Conservation (phyloP, 2,113 vertebrate species). For the Hippocampus mohnikei region DNA sequence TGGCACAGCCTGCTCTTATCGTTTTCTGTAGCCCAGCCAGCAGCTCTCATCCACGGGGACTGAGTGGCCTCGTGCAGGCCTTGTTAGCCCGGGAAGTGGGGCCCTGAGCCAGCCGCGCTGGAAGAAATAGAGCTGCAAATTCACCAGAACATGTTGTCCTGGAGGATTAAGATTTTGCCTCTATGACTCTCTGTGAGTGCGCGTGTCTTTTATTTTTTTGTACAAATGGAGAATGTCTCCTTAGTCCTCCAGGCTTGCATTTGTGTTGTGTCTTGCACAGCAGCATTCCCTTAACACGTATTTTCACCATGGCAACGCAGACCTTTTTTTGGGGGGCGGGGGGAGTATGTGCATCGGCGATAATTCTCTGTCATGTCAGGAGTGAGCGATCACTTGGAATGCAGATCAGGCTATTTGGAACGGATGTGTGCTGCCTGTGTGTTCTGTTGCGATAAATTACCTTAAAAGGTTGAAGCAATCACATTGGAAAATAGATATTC, state of each 20-base stretch:
- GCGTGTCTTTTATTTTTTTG: not conserved
- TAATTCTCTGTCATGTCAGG: not conserved
- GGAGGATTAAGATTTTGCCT: conserved; percentile 19
- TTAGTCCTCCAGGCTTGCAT: not conserved
- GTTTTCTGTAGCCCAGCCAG: conserved; percentile 25
- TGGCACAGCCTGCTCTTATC: conserved; percentile 5
- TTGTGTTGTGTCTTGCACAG: conserved; percentile 1
- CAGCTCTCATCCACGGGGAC: conserved; percentile 21
- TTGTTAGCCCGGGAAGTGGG: conserved; percentile 14
- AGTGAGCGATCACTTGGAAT: conserved; percentile 28
- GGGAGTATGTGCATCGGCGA: not conserved
- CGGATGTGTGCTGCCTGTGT: conserved; percentile 10
- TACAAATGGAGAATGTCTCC: conserved; percentile 8
- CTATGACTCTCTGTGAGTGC: not conserved
- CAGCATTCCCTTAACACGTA: not conserved
- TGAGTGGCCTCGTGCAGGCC: conserved; percentile 5
- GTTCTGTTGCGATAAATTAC: conserved; percentile 28
- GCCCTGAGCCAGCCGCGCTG: conserved; percentile 32
- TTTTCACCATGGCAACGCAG: conserved; percentile 5
- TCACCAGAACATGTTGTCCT: conserved; percentile 35
- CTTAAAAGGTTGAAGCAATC: conserved; percentile 53
- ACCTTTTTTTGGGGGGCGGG: not conserved
- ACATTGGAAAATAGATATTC: conserved; percentile 27
- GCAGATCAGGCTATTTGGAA: conserved; percentile 11
- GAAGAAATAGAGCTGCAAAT: conserved; percentile 47